Evolutionary conservation across 2,888 invertebrate genomes (phyloP), one percentile per base, ranked within the genome.

Genomic region (Corythucha ciliata): DNA sequence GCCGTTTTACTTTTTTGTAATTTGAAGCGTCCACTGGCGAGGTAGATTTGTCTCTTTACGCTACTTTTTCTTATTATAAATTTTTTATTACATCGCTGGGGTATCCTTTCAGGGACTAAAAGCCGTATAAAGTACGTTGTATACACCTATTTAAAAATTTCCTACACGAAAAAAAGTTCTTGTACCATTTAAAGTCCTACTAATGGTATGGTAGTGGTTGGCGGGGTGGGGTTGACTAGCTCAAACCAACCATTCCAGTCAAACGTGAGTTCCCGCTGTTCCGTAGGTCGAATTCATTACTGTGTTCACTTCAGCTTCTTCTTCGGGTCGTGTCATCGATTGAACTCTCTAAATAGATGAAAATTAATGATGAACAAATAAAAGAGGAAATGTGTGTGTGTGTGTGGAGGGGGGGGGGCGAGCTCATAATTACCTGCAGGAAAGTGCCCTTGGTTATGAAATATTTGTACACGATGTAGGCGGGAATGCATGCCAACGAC

Each of bases 401-500:
- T 8, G 29, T 29, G 29, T 29, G 29, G 8, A 29, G 10, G n/a
- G 14, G 10, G 29, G 29, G 12, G 12, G 29, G 8, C 10, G 33
- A 7, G 16, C 3, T 33, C 18, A 46, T 26, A 56, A 61, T 66
- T 63, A 76, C 77, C 69, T 75, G 70, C 21, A 64, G 57, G 25
- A 69, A 63, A 55, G 68, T 73, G 22, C 86, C 85, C 25, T 80
- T 81, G 0, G 83, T 83, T 46, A 77, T 78, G 50, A 72, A 67
- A 60, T 82, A 75, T 68, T 82, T 83, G 71, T 89, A 90, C 51
- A 88, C 62, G 60, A 87, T 83, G 69, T 89, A 90, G 58, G 79
- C 66, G 2, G 91, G 91, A 59, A 92, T 89, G 66, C 86, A 87
- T 54, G 86, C 72, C 55, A 90, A 81, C 21, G 91, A 90, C 39